Percentiles rank a stretch among this genome's conserved stretches.
These are phyloP conservation scores for Sinocyclocheilus anophthalmus DNA, from an alignment of 2,113 vertebrate genomes.

Conservation along the genomic window DNA sequence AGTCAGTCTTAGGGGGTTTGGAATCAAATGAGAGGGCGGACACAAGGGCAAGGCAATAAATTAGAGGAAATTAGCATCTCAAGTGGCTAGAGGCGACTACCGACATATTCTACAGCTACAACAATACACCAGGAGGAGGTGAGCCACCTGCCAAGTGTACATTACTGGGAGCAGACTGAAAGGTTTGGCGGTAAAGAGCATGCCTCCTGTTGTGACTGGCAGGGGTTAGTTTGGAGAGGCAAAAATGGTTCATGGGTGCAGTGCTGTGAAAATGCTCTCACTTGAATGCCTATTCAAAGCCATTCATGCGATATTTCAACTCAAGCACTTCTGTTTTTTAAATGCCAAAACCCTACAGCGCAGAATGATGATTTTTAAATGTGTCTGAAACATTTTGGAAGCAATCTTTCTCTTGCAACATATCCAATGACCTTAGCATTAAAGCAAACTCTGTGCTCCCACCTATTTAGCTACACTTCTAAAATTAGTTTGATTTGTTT, in stretches of 20 bases:
- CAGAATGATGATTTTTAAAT: not conserved
- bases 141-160: not conserved
- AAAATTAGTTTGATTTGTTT: constrained; percentile 5
- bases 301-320: not conserved
- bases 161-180: constrained; percentile 8
- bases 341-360: not conserved
- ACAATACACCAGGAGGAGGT: constrained; percentile 30
- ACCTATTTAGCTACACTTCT: not conserved
- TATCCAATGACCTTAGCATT: not conserved
- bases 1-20: not conserved
- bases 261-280: not conserved
- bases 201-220: not conserved
- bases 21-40: not conserved
- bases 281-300: constrained; percentile 1
- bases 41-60: not conserved
- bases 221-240: constrained; percentile 27
- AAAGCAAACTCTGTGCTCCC: not conserved
- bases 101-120: not conserved
- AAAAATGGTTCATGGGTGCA: not conserved
- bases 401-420: not conserved
- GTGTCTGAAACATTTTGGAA: not conserved
- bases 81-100: not conserved
- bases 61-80: constrained; percentile 21
- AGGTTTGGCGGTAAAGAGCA: not conserved
- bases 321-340: not conserved